A percentile compares a stretch with the other conserved stretches of the same genome.
Evolutionary conservation across 2,113 vertebrate species (phyloP).

Genomic region (Ifrita kowaldi): DNA sequence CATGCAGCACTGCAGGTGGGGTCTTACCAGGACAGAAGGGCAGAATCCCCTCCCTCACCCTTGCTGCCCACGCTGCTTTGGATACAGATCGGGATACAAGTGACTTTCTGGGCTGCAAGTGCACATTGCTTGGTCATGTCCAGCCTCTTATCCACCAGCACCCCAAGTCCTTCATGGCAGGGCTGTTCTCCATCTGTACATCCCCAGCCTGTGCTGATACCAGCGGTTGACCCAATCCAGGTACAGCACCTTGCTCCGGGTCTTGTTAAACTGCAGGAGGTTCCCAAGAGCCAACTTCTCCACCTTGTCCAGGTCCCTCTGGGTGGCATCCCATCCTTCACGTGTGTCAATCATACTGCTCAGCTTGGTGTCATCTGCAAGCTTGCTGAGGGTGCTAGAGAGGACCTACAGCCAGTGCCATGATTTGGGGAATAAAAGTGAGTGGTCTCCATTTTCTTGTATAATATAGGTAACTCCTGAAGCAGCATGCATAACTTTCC

Average conservation of each 20-base stretch:
- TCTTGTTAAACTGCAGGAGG: background rate
- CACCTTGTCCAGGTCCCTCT: background rate
- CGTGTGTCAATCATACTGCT: background rate
- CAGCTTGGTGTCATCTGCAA: background rate
- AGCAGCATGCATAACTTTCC: background rate
- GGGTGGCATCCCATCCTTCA: background rate
- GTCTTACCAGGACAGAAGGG: background rate
- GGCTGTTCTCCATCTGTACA: background rate
- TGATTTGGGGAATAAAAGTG: background rate
- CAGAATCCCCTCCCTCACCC: background rate
- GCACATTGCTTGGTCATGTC: background rate
- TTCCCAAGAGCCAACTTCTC: background rate
- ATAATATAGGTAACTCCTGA: background rate
- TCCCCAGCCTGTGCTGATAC: background rate
- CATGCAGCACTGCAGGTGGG: background rate
- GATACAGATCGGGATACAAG: background rate
- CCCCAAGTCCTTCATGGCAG: background rate
- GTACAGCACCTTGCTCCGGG: background rate
- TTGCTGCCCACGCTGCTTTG: background rate
- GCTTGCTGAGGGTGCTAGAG: background rate
- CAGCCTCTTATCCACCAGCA: background rate
- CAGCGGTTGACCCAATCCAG: fast-evolving
- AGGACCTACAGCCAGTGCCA: background rate
- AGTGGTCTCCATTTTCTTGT: background rate
- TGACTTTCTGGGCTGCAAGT: background rate